A percentile compares a stretch with the other conserved stretches of the same genome.
phyloP scores from a whole-genome alignment of 2,113 vertebrate genomes.

The Sinocyclocheilus grahami region DNA sequence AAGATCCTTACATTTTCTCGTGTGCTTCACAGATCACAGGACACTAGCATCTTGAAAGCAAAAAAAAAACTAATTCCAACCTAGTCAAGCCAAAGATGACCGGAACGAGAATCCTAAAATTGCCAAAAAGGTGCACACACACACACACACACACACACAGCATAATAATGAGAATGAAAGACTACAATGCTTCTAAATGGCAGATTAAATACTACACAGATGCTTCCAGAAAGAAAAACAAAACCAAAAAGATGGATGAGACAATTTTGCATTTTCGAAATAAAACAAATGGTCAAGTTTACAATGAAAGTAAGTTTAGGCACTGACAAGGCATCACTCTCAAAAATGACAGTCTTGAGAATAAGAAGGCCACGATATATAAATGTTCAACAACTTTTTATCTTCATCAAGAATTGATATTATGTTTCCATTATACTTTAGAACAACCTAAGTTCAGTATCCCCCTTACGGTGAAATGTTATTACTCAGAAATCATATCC shows the following conservation, averaged over 20 bases:
- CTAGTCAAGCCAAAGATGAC: slow-evolving; percentile 6
- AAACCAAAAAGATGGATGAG: slow-evolving; percentile 14
- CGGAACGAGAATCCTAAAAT: slow-evolving; percentile 29
- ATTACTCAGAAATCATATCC: slow-evolving; percentile 33
- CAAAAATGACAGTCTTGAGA: slow-evolving; percentile 81
- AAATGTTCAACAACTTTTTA: slow-evolving; percentile 71
- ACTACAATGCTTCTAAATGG: slow-evolving; percentile 25
- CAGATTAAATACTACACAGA: slow-evolving; percentile 38
- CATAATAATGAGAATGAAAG: slow-evolving; percentile 31
- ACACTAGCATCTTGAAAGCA: slow-evolving; percentile 61
- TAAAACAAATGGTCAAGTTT: slow-evolving; percentile 63
- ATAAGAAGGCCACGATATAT: slow-evolving; percentile 84
- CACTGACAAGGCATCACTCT: slow-evolving; percentile 84
- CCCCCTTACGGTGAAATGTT: slow-evolving; percentile 73
- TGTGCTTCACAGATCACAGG: slow-evolving; percentile 63
- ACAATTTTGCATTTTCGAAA: slow-evolving; percentile 66
- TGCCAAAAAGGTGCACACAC: slow-evolving; percentile 31
- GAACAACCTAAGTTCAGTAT: slow-evolving; percentile 50
- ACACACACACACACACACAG: slow-evolving; percentile 35
- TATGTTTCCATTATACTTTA: slow-evolving; percentile 28
- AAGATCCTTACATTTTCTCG: slow-evolving; percentile 59
- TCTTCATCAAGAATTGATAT: slow-evolving; percentile 44
- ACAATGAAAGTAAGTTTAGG: slow-evolving; percentile 75
- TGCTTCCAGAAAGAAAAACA: slow-evolving; percentile 37
- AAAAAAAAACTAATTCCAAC: neutral